Conservation (phyloP, 2,113 vertebrate species). For the Cinclus cinclus region DNA sequence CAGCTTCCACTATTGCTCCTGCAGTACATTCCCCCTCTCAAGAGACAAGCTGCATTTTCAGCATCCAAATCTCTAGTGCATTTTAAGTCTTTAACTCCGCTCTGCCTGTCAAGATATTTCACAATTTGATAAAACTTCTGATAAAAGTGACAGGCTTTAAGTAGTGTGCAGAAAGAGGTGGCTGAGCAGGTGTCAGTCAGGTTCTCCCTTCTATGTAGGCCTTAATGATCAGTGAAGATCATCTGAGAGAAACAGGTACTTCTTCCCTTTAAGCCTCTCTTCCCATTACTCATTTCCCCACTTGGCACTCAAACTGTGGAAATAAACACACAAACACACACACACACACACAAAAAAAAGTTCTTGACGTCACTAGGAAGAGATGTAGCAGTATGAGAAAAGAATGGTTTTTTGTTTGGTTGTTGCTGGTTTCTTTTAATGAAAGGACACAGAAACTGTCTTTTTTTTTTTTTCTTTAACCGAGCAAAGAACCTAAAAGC, state of each 20-base stretch:
- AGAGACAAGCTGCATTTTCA: neutral
- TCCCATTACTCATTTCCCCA: conserved; percentile 19
- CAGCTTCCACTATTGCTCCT: neutral
- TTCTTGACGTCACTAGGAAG: neutral
- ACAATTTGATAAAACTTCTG: neutral
- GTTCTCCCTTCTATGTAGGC: neutral
- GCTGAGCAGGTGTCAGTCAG: neutral
- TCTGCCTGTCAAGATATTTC: neutral
- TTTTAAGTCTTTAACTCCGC: neutral
- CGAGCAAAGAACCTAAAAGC: neutral
- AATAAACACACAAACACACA: neutral
- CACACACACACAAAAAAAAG: neutral
- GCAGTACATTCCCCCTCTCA: neutral
- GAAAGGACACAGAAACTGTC: neutral
- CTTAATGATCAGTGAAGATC: neutral
- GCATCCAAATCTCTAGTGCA: neutral
- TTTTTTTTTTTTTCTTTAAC: neutral
- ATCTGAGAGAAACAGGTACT: neutral
- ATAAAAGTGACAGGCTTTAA: neutral
- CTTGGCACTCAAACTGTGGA: neutral
- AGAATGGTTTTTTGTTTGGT: neutral
- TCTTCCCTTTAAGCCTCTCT: conserved; percentile 1
- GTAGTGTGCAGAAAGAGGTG: neutral
- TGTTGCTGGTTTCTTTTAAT: neutral
- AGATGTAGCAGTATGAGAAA: neutral